Evolutionary conservation across 2,888 invertebrate species (phyloP).

Genomic region (Parnassius apollo): DNA sequence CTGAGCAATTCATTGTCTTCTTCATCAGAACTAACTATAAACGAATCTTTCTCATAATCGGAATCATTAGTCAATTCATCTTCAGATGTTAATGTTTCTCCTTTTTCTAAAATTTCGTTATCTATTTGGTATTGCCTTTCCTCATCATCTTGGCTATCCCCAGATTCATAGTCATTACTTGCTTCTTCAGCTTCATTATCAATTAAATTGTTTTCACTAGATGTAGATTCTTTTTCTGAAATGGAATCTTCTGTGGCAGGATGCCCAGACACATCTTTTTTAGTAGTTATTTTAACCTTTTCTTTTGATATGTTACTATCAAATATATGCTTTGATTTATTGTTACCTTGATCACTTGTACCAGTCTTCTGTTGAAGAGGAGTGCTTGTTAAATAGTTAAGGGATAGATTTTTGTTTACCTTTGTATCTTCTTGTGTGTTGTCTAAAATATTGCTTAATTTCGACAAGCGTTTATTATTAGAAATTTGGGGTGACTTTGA

Average conservation of each 20-base stretch:
- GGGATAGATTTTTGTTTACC: slow-evolving; percentile 47
- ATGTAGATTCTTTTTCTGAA: slow-evolving; percentile 33
- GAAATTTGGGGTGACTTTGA: slow-evolving; percentile 37
- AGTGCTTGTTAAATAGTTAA: slow-evolving; percentile 62
- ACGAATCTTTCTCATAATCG: slow-evolving; percentile 78
- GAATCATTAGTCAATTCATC: slow-evolving; percentile 65
- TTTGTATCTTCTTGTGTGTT: slow-evolving; percentile 39
- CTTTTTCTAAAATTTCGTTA: slow-evolving; percentile 73
- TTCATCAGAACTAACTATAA: slow-evolving; percentile 75
- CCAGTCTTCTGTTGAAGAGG: slow-evolving; percentile 57
- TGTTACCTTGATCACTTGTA: background rate
- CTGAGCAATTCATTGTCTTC: slow-evolving; percentile 67
- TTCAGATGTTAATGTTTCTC: slow-evolving; percentile 77
- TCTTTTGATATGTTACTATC: slow-evolving; percentile 23
- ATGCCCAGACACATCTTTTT: slow-evolving; percentile 29
- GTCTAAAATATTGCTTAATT: slow-evolving; percentile 44
- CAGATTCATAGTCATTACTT: slow-evolving; percentile 68
- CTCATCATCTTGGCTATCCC: slow-evolving; percentile 73
- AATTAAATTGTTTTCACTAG: slow-evolving; percentile 43
- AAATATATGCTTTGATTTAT: slow-evolving; percentile 29
- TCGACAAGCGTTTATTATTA: slow-evolving; percentile 43
- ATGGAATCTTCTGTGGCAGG: slow-evolving; percentile 30
- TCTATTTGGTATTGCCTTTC: slow-evolving; percentile 70
- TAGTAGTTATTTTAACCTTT: slow-evolving; percentile 29
- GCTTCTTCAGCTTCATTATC: slow-evolving; percentile 67